These are phyloP conservation scores for Oscheius sp. DNA, from an alignment of 1,140 invertebrate genomes.

Conservation along the genomic window DNA sequence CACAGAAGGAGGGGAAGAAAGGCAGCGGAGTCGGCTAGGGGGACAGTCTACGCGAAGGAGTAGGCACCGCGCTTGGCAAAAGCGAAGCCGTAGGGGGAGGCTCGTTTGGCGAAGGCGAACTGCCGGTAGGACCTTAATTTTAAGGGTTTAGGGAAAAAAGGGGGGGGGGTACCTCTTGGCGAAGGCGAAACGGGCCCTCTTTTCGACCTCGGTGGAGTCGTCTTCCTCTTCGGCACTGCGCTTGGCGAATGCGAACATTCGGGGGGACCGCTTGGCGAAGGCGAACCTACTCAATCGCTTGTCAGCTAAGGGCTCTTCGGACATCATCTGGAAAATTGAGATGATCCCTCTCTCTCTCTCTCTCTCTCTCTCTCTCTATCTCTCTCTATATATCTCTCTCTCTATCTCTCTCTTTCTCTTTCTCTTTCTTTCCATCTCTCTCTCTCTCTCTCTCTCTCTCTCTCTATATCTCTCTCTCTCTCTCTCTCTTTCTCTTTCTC, in stretches of 20 bases:
- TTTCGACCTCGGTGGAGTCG: constrained; percentile 4
- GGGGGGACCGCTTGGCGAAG: constrained; percentile 1
- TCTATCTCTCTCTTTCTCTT: no score
- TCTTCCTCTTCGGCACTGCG: constrained; percentile 22
- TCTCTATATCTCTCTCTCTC: no score
- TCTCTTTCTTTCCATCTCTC: no score
- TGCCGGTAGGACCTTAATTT: constrained; percentile 2
- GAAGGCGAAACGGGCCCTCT: constrained; percentile 31
- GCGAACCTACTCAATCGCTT: constrained; percentile 4
- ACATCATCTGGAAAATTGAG: not conserved
- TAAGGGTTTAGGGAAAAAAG: not conserved
- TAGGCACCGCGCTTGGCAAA: constrained; percentile 28
- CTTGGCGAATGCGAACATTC: constrained; percentile 33
- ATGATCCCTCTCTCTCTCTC: no score
- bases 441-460: no score
- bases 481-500: no score
- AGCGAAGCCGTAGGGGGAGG: constrained; percentile 31
- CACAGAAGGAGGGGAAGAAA: not conserved
- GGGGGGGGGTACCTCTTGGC: constrained; percentile 16
- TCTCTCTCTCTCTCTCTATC: no score
- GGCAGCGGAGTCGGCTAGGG: not conserved
- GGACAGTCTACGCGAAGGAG: constrained; percentile 11
- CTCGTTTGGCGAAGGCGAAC: constrained; percentile 35
- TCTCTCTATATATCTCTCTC: no score
- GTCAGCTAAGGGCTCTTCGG: constrained; percentile 5